Evolutionary conservation across 2,113 vertebrate genomes (phyloP), one percentile per base, ranked within the genome.

Genomic region (Odocoileus hemionus): DNA sequence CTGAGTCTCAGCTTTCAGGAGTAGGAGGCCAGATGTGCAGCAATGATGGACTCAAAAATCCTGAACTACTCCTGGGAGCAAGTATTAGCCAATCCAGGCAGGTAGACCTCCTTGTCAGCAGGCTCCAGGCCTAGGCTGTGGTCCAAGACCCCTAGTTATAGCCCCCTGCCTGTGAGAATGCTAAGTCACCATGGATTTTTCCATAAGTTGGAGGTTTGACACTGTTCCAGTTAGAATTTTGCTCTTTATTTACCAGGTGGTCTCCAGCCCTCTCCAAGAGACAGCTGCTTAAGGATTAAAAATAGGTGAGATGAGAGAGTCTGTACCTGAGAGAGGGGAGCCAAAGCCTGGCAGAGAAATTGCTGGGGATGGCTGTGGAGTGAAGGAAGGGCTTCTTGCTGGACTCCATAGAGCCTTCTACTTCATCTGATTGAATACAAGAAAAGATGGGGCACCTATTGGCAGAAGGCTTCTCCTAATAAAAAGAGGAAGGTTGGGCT

Each of bases 101-200:
- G 80, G 84, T 57, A 58, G n/a, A 57, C 58, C n/a, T 30, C 47
- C 86, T 94, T 64, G 78, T 86, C 30, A 92, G 85, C 26, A 45
- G 92, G 5, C 95, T 80, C 33, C 13, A 36, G 92, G 85, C 86
- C 57, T 12, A 33, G 57, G 36, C 85, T 92, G 57, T 45, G 58
- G 50, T 89, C 91, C 0, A 9, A 15, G 70, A 84, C 92, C 74
- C 61, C 36, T 4, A 1, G 30, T 39, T 8, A 12, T 55, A 96
- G 94, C 60, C 86, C 57, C 28, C 17, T 25, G 85, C 67, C 61
- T 89, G 47, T 88, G 92, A 54, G 89, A 85, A 17, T 55, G 94
- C 92, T 97, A 85, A 94, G 83, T 97, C 97, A 98, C 74, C 25
- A 54, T 47, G 95, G 54, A 17, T 95, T 97, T 97, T 98, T 97